Evolutionary conservation across 2,888 invertebrate genomes (phyloP), one percentile per base, ranked within the genome.

Genomic region (Spialia ferax): DNA sequence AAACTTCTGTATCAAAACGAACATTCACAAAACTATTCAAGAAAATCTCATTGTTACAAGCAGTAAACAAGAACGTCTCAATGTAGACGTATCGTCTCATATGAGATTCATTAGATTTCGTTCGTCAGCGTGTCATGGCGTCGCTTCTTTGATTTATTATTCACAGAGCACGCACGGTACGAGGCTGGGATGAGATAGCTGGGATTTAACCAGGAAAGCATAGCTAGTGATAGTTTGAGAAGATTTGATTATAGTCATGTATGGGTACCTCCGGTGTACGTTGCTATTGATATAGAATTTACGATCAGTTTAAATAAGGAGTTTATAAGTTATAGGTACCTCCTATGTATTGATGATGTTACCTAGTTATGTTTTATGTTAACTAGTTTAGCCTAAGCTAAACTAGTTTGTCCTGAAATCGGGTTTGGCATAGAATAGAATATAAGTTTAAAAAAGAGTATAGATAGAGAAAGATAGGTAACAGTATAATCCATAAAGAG

Each of bases 41-140:
- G 8, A 52, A 63, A 57, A 57, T 35, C 20, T 48, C 48, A 23
- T 57, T 64, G 48, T 64, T 57, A 50, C 45, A 56, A 63, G 57
- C 57, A 59, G 57, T 65, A 59, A 65, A 65, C 64, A 65, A 59
- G 57, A 57, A 65, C 50, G 10, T 32, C 48, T 18, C 29, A 48
- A 15, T 13, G 23, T 10, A n/a, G 38, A 26, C 45, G 42, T 20
- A 29, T 66, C 66, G 45, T 65, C 90, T 91, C 91, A 91, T 91
- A 91, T 86, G 85, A 79, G 89, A 91, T 91, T 91, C 90, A 90
- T 89, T 90, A 89, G 83, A 90, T 91, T 90, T 89, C 90, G 91
- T 91, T 91, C 90, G 90, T 89, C 89, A 90, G 87, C 82, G 57
- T n/a, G n/a, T 48, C 23, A 83, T 89, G 90, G 86, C 82, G 57